These are phyloP conservation scores for Oncorhynchus gorbuscha DNA, from an alignment of 2,113 vertebrate genomes.

Conservation along the genomic window DNA sequence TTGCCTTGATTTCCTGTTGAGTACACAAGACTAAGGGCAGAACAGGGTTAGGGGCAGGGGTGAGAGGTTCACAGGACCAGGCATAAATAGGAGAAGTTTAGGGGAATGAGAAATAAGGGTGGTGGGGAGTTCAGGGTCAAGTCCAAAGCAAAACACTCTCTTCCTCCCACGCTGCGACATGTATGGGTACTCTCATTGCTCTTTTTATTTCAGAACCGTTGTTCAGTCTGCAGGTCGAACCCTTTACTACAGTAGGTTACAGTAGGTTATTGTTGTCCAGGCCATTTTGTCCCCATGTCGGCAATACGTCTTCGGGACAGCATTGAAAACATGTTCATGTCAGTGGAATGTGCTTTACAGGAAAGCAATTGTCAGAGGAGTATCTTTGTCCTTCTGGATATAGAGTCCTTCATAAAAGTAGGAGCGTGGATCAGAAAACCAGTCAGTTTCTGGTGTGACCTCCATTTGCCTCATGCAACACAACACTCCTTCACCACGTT, in stretches of 20 bases:
- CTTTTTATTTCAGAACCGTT: not conserved
- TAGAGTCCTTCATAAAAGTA: not conserved
- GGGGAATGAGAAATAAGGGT: slow-evolving; percentile 17
- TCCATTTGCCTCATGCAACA: too few species aligned
- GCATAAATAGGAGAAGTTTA: not conserved
- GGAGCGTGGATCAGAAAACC: not conserved
- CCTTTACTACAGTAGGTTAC: too few species aligned
- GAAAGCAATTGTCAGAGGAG: not conserved
- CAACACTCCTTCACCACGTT: too few species aligned
- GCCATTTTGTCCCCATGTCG: not conserved
- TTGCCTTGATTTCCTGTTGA: not conserved
- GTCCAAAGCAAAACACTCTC: slow-evolving; percentile 29
- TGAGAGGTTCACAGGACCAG: slow-evolving; percentile 10
- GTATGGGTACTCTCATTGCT: not conserved
- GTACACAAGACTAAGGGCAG: not conserved
- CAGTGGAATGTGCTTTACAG: not conserved
- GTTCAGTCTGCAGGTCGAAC: not conserved
- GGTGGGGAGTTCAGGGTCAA: slow-evolving; percentile 19
- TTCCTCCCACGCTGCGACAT: slow-evolving; percentile 47
- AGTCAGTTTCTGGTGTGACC: too few species aligned
- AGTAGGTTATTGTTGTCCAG: slow-evolving; percentile 1
- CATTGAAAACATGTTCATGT: not conserved
- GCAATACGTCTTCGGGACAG: not conserved
- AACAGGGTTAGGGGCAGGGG: slow-evolving; percentile 12
- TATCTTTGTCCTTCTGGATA: not conserved